These are phyloP conservation scores for Torymus aiolomorphi DNA, from an alignment of 2,888 invertebrate species.

Conservation along the genomic window DNA sequence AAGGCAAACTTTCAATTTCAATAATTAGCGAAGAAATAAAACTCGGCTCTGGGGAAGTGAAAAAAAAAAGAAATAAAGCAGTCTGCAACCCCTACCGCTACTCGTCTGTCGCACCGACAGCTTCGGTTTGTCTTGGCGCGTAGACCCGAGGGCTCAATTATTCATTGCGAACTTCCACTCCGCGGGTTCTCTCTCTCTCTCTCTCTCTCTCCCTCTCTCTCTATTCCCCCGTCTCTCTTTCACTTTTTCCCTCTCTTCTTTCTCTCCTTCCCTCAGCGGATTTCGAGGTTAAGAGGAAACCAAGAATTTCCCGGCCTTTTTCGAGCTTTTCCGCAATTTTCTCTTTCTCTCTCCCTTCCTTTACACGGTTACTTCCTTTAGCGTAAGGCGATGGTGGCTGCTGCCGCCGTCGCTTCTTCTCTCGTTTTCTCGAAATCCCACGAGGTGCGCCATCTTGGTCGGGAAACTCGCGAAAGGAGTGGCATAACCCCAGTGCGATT, in stretches of 20 bases:
- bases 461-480: slow-evolving; percentile 2
- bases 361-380: slow-evolving; percentile 24
- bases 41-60: slow-evolving; percentile 13
- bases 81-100: slow-evolving; percentile 38
- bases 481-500: slow-evolving; percentile 58
- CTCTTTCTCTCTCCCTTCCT: slow-evolving; percentile 5
- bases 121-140: slow-evolving; percentile 62
- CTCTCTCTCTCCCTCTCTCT: slow-evolving; percentile 43
- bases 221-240: slow-evolving; percentile 60
- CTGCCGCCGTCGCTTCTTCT: slow-evolving; percentile 47
- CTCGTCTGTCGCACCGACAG: slow-evolving; percentile 40
- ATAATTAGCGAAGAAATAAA: slow-evolving; percentile 36
- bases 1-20: slow-evolving; percentile 12
- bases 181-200: too few relatives aligned
- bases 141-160: slow-evolving; percentile 65
- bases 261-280: slow-evolving; percentile 35
- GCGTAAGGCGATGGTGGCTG: neutral
- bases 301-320: slow-evolving; percentile 56
- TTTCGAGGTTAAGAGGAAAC: slow-evolving; percentile 60
- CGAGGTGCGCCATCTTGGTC: slow-evolving; percentile 40
- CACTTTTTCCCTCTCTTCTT: slow-evolving; percentile 45
- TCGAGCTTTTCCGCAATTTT: slow-evolving; percentile 27
- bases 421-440: slow-evolving; percentile 60
- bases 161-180: slow-evolving; percentile 62
- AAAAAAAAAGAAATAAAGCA: slow-evolving; percentile 36